A percentile compares a stretch with the other conserved stretches of the same genome.
These are phyloP conservation scores for Stomatorhinus walkeri DNA, from an alignment of 2,797 vertebrate species.

Conservation along the genomic window DNA sequence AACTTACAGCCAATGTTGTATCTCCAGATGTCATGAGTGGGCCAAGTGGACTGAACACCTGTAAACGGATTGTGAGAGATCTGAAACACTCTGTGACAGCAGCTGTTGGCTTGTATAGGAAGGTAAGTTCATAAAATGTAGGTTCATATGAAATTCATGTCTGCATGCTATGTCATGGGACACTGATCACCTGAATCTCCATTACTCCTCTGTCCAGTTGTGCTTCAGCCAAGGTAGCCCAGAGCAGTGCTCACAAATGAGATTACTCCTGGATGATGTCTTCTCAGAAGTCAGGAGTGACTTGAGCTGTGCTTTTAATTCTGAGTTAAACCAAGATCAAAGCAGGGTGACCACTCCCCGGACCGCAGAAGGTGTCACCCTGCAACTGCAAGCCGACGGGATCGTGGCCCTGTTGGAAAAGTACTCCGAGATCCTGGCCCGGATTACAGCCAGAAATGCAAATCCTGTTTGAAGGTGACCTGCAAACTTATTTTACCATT, in stretches of 20 bases:
- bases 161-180: neutral
- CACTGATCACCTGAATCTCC: neutral
- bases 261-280: neutral
- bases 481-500: neutral
- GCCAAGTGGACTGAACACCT: neutral
- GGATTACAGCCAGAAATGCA: neutral
- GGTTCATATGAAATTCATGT: neutral
- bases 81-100: neutral
- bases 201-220: neutral
- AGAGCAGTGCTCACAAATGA: neutral
- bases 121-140: neutral
- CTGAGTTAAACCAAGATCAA: neutral
- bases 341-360: neutral
- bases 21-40: neutral
- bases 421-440: neutral
- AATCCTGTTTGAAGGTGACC: neutral
- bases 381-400: neutral
- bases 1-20: neutral
- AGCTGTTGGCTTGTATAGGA: neutral
- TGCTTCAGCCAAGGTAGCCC: neutral
- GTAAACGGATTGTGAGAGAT: neutral
- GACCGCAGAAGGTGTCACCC: neutral
- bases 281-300: slow-evolving; percentile 2
- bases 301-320: neutral
- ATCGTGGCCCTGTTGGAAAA: neutral